Base-by-base conservation (phyloP, 2,797 vertebrate species). In the Pseudochaenichthys georgianus region DNA sequence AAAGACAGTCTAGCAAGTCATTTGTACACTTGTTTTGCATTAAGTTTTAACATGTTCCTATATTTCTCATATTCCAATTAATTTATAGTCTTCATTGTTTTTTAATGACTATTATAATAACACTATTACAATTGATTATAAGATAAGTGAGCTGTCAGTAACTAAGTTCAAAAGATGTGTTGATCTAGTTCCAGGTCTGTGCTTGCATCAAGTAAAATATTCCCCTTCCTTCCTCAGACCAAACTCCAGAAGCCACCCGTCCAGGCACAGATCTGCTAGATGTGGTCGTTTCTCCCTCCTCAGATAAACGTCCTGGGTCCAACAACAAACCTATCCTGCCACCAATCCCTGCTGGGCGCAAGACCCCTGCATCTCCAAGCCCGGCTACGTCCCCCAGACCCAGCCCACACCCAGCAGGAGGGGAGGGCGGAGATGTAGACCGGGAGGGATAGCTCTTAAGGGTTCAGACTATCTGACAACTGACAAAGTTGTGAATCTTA, bases 281-380 rank as follows among this genome's bases (percentile, higher is more conserved):
- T 46, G 74, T 80, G 1, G 55, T 58, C 0, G 1, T 15, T 4
- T 78, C 90, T 13, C 78, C 87, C 1, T 83, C 90, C 19, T 45
- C 85, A 0, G 80, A 89, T 1, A 55, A 23, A 60, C 90, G 85
- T 0, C 92, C 95, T 0, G 94, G 95, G 7, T 95, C 94, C 68
- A 92, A 93, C 12, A 69, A 85, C 81, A 97, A 93, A 63, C 94
- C 94, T 1, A 59, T 94, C 64, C 94, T 99, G 8, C 97, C 97
- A 15, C 96, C 97, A 0, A 98, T 98, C 84, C 96, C 95, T 0
- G 73, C 93, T 0, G 94, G 95, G 2, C 72, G 69, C 62, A 97
- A 93, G 77, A 94, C 86, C 45, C 70, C 77, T 10, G 85, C 57
- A 13, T 64, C 58, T 0, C 58, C 59, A 34, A 88, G 73, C 53